Evolutionary conservation across 2,888 invertebrate genomes (phyloP), one percentile per base, ranked within the genome.

Genomic region (Heliconius ethilla): DNA sequence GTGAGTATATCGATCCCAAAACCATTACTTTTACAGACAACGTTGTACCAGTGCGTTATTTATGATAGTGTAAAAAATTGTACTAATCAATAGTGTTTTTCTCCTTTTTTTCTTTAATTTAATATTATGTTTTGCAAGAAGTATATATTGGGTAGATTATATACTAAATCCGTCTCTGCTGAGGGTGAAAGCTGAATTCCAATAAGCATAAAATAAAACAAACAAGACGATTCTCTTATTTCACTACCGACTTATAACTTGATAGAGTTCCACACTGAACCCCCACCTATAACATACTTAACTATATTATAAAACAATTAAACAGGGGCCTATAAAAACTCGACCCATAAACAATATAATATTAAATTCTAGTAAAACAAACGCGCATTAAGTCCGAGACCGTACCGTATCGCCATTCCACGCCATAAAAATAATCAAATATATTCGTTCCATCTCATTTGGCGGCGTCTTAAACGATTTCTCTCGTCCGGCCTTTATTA

Each of bases 361-460:
- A 92, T 91, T 89, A 91, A 91, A 91, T 86, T 90, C 85, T 85
- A 90, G 88, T 92, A 92, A 91, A 93, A 93, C 91, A 92, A 92
- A 94, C 90, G 92, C 87, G 91, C 89, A 92, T 93, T 92, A 92
- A 88, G 88, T 84, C 86, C 87, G 88, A 85, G 86, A 84, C 89
- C 88, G 91, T 92, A 84, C 89, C 88, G 91, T 92, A 92, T 91
- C 91, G 92, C 94, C 91, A 93, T 93, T 93, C 90, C 89, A 85
- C 87, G 89, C 92, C 92, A 93, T 94, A 94, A 94, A 94, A 93
- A 93, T 94, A 94, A 94, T 94, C 93, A 93, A 94, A 94, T 93
- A 92, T 94, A 94, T 94, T 93, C 92, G 93, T 94, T 94, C 93
- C 94, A 92, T 92, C 94, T 94, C 94, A 94, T 94, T 94, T 94